Evolutionary conservation across 2,113 vertebrate genomes (phyloP), one percentile per base, ranked within the genome.

Genomic region (Nerophis ophidion): DNA sequence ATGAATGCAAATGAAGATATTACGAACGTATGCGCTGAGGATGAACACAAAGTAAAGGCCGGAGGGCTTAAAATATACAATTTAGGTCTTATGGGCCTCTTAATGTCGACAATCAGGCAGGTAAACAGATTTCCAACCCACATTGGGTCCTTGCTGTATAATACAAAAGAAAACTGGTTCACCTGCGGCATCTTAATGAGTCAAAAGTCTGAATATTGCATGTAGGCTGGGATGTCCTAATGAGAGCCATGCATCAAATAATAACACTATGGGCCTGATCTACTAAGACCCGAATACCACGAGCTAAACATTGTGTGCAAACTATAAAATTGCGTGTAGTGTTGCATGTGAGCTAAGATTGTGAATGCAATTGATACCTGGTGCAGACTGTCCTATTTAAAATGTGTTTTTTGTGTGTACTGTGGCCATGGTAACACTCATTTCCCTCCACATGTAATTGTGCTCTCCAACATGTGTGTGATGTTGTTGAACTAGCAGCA

Each of bases 131-230:
- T 63, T 67, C 47, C 12, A 53, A 55, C 48, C 15, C 47, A 26
- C 17, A 51, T 58, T 74, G 14, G 48, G 26, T 4, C 54, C 68
- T 70, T 74, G 36, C 13, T 63, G 45, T 49, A 49, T 44, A 48
- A 44, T 26, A n/a, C 6, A 66, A 61, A 64, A 63, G 26, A 56
- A 60, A 72, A 72, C 58, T 15, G 26, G 15, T 9, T 26, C 26
- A 26, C 26, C 26, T 52, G 51, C 36, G 44, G 55, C 45, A 8
- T 26, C 16, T 64, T 57, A 60, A 57, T 36, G 10, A 70, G 58
- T 33, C 52, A 46, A 40, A 14, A 54, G 63, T 68, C 55, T 77
- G 33, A 58, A 77, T 51, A 64, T 47, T 48, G 60, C 13, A 57
- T 50, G 54, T 12, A 44, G 10, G 47, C 16, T 65, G 16, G 44